These are phyloP conservation scores for Cebus imitator DNA, from an alignment of 2,113 vertebrate genomes.

Conservation along the genomic window DNA sequence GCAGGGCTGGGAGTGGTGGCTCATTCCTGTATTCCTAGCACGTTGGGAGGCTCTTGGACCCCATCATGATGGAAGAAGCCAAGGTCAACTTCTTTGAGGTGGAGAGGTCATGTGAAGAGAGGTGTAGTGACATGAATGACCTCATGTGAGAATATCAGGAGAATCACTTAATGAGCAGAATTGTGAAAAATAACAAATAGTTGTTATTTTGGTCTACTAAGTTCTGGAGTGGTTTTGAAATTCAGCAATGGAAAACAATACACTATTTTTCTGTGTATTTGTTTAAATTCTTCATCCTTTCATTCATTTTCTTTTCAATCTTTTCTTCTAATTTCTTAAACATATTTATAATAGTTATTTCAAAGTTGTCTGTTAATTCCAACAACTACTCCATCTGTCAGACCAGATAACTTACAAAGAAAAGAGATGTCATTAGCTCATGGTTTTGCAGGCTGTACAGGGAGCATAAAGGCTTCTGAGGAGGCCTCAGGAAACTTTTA, in stretches of 20 bases:
- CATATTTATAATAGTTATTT: not conserved
- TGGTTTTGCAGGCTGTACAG: too few relatives aligned
- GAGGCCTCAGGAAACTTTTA: too few relatives aligned
- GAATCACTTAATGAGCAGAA: not conserved
- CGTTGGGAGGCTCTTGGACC: not conserved
- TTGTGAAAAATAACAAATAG: not conserved
- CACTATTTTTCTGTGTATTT: not conserved
- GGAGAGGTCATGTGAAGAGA: not conserved
- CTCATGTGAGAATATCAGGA: not conserved
- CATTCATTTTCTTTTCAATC: not conserved
- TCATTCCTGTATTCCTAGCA: too few relatives aligned
- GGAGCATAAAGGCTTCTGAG: too few relatives aligned
- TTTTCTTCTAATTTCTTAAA: not conserved
- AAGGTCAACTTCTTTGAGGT: not conserved
- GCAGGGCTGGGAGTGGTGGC: too few relatives aligned
- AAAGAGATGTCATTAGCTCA: too few relatives aligned
- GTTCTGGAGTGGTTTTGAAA: not conserved
- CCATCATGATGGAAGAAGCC: not conserved
- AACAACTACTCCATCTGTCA: not conserved
- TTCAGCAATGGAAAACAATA: not conserved
- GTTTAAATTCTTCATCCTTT: not conserved
- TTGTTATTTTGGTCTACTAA: not conserved
- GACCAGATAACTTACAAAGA: too few relatives aligned
- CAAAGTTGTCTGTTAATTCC: not conserved
- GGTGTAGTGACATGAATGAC: not conserved